A percentile compares a stretch with the other conserved stretches of the same genome.
phyloP scores from a whole-genome alignment of 2,888 invertebrate species.

The Ectemnius lituratus region DNA sequence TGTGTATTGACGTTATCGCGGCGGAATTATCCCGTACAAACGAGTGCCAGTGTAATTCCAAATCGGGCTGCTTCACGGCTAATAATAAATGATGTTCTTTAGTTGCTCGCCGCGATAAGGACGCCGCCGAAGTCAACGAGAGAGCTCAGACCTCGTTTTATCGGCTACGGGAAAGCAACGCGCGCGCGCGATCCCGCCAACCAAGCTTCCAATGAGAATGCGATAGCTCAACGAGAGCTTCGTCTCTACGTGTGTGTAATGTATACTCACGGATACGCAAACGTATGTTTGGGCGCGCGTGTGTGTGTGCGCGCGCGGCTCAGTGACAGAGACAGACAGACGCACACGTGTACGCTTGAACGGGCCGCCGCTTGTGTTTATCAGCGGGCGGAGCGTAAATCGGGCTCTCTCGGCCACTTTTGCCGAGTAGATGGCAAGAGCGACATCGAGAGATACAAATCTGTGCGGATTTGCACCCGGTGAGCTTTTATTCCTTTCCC shows the following conservation, averaged over 20 bases:
- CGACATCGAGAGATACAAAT: constrained; percentile 29
- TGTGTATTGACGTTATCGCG: constrained; percentile 55
- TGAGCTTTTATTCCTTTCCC: constrained; percentile 17
- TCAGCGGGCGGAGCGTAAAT: constrained; percentile 42
- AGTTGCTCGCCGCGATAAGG: constrained; percentile 42
- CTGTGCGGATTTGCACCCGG: constrained; percentile 34
- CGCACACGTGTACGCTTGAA: neutral
- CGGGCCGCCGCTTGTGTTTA: constrained; percentile 35
- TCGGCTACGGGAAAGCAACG: neutral
- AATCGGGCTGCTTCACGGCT: constrained; percentile 55
- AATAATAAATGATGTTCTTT: constrained; percentile 21
- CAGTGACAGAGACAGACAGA: too few species aligned
- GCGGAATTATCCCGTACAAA: constrained; percentile 21
- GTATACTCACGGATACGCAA: constrained; percentile 13
- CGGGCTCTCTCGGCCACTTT: constrained; percentile 36
- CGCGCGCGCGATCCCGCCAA: constrained; percentile 43
- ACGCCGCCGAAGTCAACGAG: too few species aligned
- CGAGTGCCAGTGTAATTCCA: constrained; percentile 46
- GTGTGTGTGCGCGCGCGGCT: too few species aligned
- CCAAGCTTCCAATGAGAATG: constrained; percentile 38
- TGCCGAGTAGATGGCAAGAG: constrained; percentile 36
- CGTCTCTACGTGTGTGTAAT: constrained; percentile 34
- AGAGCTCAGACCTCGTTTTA: too few species aligned
- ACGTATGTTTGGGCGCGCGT: neutral
- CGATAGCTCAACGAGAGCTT: constrained; percentile 28